A percentile compares a stretch with the other conserved stretches of the same genome.
These are phyloP conservation scores for Morus bassanus DNA, from an alignment of 2,797 vertebrate species.

Conservation along the genomic window DNA sequence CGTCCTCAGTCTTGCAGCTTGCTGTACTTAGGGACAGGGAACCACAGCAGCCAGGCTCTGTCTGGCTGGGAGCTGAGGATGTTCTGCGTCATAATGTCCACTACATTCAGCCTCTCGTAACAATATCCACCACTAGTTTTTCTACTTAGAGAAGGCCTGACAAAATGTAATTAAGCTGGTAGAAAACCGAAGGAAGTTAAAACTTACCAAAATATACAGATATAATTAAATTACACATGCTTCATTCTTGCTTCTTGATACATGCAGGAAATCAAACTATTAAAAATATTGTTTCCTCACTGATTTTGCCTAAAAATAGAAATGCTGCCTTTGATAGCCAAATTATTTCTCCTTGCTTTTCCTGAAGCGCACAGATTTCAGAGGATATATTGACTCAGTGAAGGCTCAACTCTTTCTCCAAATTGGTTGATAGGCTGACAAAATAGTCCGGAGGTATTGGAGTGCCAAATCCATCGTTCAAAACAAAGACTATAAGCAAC, in stretches of 20 bases:
- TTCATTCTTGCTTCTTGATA: not conserved
- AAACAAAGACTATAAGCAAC: not conserved
- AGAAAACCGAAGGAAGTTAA: not conserved
- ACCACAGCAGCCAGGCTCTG: not conserved
- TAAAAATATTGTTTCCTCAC: not conserved
- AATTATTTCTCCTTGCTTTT: not conserved
- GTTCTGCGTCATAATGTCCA: not conserved
- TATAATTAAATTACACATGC: not conserved
- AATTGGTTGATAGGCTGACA: not conserved
- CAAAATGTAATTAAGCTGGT: not conserved
- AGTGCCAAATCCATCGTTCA: not conserved
- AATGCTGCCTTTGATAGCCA: not conserved
- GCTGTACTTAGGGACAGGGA: not conserved
- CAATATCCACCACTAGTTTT: not conserved
- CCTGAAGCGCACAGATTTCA: not conserved
- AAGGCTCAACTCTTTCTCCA: not conserved
- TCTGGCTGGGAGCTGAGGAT: not conserved
- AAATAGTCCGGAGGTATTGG: not conserved
- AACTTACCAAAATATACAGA: not conserved
- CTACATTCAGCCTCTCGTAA: not conserved
- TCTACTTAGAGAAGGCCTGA: not conserved
- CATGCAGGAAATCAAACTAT: not conserved
- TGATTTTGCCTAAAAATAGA: not conserved
- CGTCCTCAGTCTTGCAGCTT: not conserved
- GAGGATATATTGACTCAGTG: not conserved